Percentiles rank a stretch among this genome's conserved stretches.
Evolutionary conservation across 1,140 invertebrate species (phyloP).

Genomic region (Gryllus bimaculatus): DNA sequence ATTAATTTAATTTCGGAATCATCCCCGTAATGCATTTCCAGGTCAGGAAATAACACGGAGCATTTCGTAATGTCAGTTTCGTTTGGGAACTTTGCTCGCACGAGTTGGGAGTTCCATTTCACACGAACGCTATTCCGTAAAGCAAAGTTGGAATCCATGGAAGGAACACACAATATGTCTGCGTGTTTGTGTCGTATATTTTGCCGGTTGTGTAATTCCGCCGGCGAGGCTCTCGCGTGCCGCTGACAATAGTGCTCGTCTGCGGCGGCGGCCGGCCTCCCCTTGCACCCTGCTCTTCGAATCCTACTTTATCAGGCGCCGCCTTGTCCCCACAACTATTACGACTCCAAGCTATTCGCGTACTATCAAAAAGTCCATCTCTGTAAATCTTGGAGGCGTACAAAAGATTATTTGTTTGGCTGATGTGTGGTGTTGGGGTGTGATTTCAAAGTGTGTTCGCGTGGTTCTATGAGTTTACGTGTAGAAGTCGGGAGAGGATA

Average conservation of each 20-base stretch:
- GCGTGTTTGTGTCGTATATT: neutral
- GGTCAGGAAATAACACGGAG: neutral
- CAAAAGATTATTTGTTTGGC: neutral
- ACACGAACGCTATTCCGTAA: neutral
- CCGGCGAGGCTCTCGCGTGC: neutral
- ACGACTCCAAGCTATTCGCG: conserved; percentile 7
- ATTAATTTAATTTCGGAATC: neutral
- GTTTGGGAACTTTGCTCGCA: neutral
- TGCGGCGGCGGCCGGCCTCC: neutral
- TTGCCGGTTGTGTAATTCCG: neutral
- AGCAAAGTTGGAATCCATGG: neutral
- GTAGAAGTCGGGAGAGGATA: conserved; percentile 8
- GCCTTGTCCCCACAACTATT: neutral
- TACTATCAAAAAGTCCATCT: conserved; percentile 13
- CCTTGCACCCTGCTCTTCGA: neutral
- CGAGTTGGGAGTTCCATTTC: neutral
- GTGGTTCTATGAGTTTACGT: neutral
- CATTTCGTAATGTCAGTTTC: neutral
- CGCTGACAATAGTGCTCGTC: neutral
- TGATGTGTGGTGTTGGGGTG: neutral
- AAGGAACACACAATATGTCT: neutral
- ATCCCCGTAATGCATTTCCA: neutral
- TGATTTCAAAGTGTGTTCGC: neutral
- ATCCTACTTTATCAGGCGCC: neutral
- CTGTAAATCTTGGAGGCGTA: conserved; percentile 10